Conservation (phyloP, 1,140 invertebrate species). For the Scaptodrosophila lebanonensis region DNA sequence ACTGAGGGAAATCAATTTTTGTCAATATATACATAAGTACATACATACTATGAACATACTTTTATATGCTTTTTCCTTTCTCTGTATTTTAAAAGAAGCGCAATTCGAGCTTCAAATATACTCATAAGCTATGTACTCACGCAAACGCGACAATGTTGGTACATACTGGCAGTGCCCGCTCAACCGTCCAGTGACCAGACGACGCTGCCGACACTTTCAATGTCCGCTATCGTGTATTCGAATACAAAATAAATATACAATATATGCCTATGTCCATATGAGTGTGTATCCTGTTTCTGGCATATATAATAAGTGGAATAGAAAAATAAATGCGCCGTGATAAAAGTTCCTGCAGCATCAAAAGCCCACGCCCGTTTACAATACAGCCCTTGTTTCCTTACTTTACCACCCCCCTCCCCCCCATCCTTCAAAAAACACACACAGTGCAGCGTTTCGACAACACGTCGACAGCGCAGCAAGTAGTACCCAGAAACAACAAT, state of each 20-base stretch:
- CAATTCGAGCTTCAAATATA: too few species aligned
- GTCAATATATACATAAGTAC: too few species aligned
- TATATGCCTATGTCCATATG: constrained; percentile 74
- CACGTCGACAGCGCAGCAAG: constrained; percentile 64
- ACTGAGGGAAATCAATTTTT: too few species aligned
- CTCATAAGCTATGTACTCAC: too few species aligned
- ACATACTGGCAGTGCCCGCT: too few species aligned
- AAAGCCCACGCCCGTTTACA: constrained; percentile 10
- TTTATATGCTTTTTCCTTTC: too few species aligned
- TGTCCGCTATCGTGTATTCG: constrained; percentile 65
- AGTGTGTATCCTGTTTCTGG: constrained; percentile 76
- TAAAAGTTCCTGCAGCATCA: constrained; percentile 56
- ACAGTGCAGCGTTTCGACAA: constrained; percentile 59
- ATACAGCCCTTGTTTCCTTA: constrained; percentile 7
- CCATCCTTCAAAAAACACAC: constrained; percentile 6
- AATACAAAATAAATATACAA: constrained; percentile 77
- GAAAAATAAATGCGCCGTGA: constrained; percentile 76
- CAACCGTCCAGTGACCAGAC: constrained; percentile 38
- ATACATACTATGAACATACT: too few species aligned
- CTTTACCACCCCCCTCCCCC: not conserved
- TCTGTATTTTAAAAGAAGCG: too few species aligned
- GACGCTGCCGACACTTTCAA: constrained; percentile 62
- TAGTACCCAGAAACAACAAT: constrained; percentile 29
- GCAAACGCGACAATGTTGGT: too few species aligned
- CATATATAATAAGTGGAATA: constrained; percentile 77